Percentiles rank a stretch among this genome's conserved stretches.
phyloP scores from a whole-genome alignment of 2,797 vertebrate species.

The Nyctibius grandis region DNA sequence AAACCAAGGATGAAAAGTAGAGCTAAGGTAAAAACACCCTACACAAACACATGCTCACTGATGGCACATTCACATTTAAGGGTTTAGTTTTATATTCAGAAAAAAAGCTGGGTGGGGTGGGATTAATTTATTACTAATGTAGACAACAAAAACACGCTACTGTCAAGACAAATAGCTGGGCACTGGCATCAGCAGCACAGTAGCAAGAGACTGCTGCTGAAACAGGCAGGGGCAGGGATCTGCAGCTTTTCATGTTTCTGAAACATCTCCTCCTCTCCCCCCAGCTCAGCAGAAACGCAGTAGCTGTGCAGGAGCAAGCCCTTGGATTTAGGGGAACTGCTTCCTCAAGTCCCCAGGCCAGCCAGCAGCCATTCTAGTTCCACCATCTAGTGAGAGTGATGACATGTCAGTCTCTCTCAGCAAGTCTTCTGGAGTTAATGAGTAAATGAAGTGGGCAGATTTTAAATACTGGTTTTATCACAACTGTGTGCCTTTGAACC shows the following conservation, averaged over 20 bases:
- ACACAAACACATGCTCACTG: not conserved
- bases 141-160: not conserved
- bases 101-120: not conserved
- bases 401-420: constrained; percentile 28
- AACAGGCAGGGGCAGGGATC: constrained; percentile 25
- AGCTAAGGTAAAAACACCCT: not conserved
- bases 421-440: constrained; percentile 50
- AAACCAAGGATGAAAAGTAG: not conserved
- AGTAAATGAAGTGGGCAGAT: constrained; percentile 61
- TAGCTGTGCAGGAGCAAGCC: not conserved
- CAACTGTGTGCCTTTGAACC: constrained; percentile 60
- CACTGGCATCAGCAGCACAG: not conserved
- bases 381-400: not conserved
- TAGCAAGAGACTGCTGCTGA: not conserved
- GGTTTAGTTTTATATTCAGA: not conserved
- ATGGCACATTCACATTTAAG: not conserved
- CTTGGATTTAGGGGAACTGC: not conserved
- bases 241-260: constrained; percentile 2
- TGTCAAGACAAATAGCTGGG: constrained; percentile 8
- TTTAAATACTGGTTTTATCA: constrained; percentile 67
- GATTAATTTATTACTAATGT: not conserved
- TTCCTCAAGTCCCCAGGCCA: not conserved
- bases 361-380: constrained; percentile 42
- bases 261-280: constrained; percentile 20
- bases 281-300: not conserved